A percentile compares a stretch with the other conserved stretches of the same genome.
These are phyloP conservation scores for Lutraria lutraria DNA, from an alignment of 2,888 invertebrate species.

Conservation along the genomic window DNA sequence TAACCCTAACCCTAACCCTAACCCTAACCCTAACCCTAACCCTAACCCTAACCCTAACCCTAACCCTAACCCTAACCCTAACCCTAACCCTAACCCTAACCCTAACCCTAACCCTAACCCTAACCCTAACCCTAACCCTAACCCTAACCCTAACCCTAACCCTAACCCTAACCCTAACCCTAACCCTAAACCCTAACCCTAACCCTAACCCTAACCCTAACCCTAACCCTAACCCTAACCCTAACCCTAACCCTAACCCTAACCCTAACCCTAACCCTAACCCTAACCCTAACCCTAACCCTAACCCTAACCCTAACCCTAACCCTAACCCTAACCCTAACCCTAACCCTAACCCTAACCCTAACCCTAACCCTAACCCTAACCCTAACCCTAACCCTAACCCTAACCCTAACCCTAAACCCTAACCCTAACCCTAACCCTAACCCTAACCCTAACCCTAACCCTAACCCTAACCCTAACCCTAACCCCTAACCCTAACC, in stretches of 20 bases:
- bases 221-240: slow-evolving; percentile 69
- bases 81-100: too few species aligned
- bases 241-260: slow-evolving; percentile 70
- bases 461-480: slow-evolving; percentile 69
- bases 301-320: slow-evolving; percentile 72
- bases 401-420: slow-evolving; percentile 63
- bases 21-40: slow-evolving; percentile 71
- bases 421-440: slow-evolving; percentile 72
- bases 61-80: slow-evolving; percentile 60
- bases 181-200: slow-evolving; percentile 71
- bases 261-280: slow-evolving; percentile 71
- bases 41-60: slow-evolving; percentile 71
- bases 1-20: slow-evolving; percentile 68
- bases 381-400: slow-evolving; percentile 65
- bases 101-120: too few species aligned
- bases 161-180: slow-evolving; percentile 72
- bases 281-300: slow-evolving; percentile 65
- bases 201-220: slow-evolving; percentile 71
- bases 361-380: slow-evolving; percentile 63
- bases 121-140: slow-evolving; percentile 70
- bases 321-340: slow-evolving; percentile 70
- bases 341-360: slow-evolving; percentile 71
- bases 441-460: slow-evolving; percentile 74
- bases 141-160: slow-evolving; percentile 68
- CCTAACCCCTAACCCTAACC: slow-evolving; percentile 70